Base-by-base conservation (phyloP, 2,113 vertebrate species). In the Heterochromis multidens region DNA sequence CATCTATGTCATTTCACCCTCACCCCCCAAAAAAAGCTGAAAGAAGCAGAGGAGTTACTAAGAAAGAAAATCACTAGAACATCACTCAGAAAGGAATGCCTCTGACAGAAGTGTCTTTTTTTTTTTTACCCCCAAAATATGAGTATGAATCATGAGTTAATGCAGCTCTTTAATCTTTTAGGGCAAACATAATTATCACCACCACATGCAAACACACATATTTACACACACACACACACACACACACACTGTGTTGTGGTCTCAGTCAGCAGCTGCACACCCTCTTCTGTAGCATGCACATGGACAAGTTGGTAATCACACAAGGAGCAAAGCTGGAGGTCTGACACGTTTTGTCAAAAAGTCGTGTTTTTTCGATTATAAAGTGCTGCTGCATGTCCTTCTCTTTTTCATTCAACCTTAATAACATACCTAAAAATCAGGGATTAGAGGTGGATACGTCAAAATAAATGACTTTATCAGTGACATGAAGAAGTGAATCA, bases 361-460 rank as follows among this genome's bases (percentile, higher is more conserved):
- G 27, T n/a, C 52, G 10, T 52, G 4, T 19, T 31, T 43, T 52
- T 74, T 52, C 4, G 7, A 54, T 74, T 74, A n/a, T 74, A 31
- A 74, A 52, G 49, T 52, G 67, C 25, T 52, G 43, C 14, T 31
- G 43, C 21, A 19, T 12, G 19, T 19, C 46, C 13, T 31, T 72
- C 29, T 74, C 0, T 0, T 14, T 54, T 54, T 74, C 0, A 31
- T 72, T 31, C 19, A 52, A 19, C 46, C 67, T n/a, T 16, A 21
- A 19, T 29, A 49, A 25, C 43, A 49, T 0, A n/a, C n/a, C n/a
- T n/a, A n/a, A n/a, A n/a, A 40, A 12, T 40, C 6, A 40, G 37
- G 37, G 37, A 11, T 40, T 40, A 40, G 37, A 12, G n/a, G n/a
- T n/a, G n/a, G n/a, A n/a, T n/a, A n/a, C n/a, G 31, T 31, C 31